Conservation (phyloP, 2,797 vertebrate genomes). For the Choloepus didactylus region DNA sequence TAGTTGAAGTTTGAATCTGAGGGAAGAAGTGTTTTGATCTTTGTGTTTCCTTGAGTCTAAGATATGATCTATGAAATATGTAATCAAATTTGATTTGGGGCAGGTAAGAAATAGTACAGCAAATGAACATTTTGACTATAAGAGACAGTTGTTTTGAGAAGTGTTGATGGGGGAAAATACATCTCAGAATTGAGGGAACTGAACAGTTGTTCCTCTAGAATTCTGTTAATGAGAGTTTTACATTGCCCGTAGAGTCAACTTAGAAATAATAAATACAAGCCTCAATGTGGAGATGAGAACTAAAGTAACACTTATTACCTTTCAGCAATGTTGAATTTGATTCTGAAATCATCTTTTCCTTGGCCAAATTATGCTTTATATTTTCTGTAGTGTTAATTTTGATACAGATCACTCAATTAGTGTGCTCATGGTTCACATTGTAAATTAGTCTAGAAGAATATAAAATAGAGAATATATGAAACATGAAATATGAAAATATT, state of each 20-base stretch:
- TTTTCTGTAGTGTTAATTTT: neutral
- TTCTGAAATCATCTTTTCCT: neutral
- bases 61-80: neutral
- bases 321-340: neutral
- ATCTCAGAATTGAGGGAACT: neutral
- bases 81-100: conserved; percentile 17
- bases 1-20: neutral
- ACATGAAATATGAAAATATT: neutral
- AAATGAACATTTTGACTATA: conserved; percentile 5
- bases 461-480: neutral
- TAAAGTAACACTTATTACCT: neutral
- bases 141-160: neutral
- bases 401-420: neutral
- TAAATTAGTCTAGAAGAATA: neutral
- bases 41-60: neutral
- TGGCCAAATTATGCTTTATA: neutral
- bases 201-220: neutral
- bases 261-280: neutral
- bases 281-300: neutral
- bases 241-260: neutral
- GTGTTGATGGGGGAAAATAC: neutral
- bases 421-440: neutral
- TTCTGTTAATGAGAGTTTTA: neutral
- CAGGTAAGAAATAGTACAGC: neutral
- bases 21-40: conserved; percentile 10